phyloP scores from a whole-genome alignment of 2,888 invertebrate genomes.

The Dioctria linearis region DNA sequence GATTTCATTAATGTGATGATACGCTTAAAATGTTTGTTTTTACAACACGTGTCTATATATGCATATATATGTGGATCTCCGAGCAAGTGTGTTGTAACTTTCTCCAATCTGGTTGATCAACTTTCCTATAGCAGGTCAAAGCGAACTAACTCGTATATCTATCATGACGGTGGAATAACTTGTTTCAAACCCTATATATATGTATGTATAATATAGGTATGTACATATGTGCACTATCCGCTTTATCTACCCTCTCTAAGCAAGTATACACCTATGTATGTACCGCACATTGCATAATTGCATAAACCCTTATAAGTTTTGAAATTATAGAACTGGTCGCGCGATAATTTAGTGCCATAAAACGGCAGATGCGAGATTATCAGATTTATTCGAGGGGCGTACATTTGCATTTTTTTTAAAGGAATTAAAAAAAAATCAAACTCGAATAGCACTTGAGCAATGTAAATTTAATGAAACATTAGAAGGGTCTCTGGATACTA shows the following conservation, averaged over 20 bases:
- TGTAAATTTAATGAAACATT: not conserved
- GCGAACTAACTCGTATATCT: not conserved
- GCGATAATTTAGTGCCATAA: slow-evolving; percentile 46
- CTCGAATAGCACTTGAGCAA: slow-evolving; percentile 30
- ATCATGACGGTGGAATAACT: slow-evolving; percentile 1
- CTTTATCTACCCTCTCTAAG: slow-evolving; percentile 6
- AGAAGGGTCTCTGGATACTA: not conserved
- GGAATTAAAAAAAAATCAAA: not conserved
- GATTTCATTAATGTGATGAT: slow-evolving; percentile 12
- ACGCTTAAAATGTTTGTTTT: not conserved
- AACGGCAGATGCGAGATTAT: slow-evolving; percentile 49
- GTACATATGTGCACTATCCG: not conserved
- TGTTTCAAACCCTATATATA: slow-evolving; percentile 3
- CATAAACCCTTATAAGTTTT: slow-evolving; percentile 6
- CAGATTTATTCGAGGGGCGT: slow-evolving; percentile 52
- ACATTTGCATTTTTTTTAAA: slow-evolving; percentile 17
- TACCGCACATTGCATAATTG: not conserved
- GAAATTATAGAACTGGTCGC: slow-evolving; percentile 47
- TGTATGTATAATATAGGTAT: too few species aligned
- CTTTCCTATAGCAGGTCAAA: slow-evolving; percentile 13
- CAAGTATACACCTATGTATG: not conserved
- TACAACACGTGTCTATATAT: slow-evolving; percentile 19
- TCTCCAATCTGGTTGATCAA: slow-evolving; percentile 37
- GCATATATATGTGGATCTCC: not conserved
- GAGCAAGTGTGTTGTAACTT: slow-evolving; percentile 43